Evolutionary conservation across 2,113 vertebrate genomes (phyloP), one percentile per base, ranked within the genome.

Genomic region (Ptychochromis oligacanthus): DNA sequence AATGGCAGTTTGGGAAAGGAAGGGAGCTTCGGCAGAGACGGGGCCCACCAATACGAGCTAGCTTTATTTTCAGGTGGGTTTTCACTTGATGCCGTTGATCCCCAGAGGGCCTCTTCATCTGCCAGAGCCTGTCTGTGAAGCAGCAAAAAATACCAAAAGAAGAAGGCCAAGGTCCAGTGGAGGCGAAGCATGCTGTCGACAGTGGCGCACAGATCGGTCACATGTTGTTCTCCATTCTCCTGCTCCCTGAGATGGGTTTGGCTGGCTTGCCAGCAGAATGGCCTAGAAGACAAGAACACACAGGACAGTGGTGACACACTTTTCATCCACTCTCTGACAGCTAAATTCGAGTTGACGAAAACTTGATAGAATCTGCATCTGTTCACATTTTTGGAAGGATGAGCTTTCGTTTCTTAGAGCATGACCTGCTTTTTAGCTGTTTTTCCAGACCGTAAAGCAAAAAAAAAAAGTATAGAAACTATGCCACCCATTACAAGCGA

Each of bases 101-200:
- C 90, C 90, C 84, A 90, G 15, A 28, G 24, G 43, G 83, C 93
- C 55, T 95, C 93, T 80, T 95, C 93, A 1, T 95, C 86, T 3
- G 90, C 86, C 31, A 76, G 79, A 64, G 88, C 81, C 67, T 75
- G 87, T 61, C 83, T 64, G 75, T 77, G 79, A 58, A 90, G 86
- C 24, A 93, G 55, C 67, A 95, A 26, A 34, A 86, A 90, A 81
- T 92, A 93, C 88, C 92, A 94, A 83, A 93, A 87, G 89, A 86
- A 89, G 56, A 95, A 55, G 49, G 80, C 80, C 89, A 94, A 60
- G 77, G 90, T 91, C 85, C 67, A 65, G 77, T 79, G 88, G 88
- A 92, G 92, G 78, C 64, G 81, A 85, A 87, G 91, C 95, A 96
- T 96, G 89, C 94, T 95, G 94, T 89, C 91, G 87, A 85, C 91